Base-by-base conservation (phyloP, 1,140 invertebrate genomes). In the Carposina sasakii region DNA sequence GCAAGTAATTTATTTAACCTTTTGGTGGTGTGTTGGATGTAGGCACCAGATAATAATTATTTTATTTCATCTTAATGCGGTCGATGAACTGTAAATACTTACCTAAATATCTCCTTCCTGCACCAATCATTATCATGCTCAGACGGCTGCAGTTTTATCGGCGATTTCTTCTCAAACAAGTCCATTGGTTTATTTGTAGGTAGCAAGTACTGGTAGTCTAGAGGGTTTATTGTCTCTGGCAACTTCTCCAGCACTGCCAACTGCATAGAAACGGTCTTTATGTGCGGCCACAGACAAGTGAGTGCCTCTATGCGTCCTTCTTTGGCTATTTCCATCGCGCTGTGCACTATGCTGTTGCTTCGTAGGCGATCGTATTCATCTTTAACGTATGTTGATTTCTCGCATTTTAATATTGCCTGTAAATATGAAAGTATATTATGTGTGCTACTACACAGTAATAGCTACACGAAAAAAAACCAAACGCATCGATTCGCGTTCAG, bases 211-310 rank as follows among this genome's bases (percentile, higher is more conserved):
- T 88, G 86, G 64, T 94, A 96, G 31, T 90, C 88, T 40, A 83
- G 54, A 10, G 93, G 93, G 56, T 88, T 85, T 9, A 91, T 85
- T 0, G 92, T 93, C 83, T 95, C 93, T 15, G 93, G 93, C 60
- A 95, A 89, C 70, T 91, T 91, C 36, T 88, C 90, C 19, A 95
- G 71, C 33, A 95, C 90, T 19, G 89, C 77, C 20, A 95, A 67
- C 76, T 91, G 91, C 79, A 93, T 89, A n/a, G 87, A 76, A 23
- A 89, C 62, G 4, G 90, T 83, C 49, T 87, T 87, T 8, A 85
- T 63, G 28, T 79, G 70, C 5, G 85, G 74, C 59, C 91, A 91
- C 48, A 94, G 89, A 69, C 91, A 92, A 2, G 88, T 91, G 15
- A 95, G 89, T 56, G 95, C 88, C 30, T 88, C 86, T 48, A 90